Evolutionary conservation across 2,888 invertebrate genomes (phyloP), one percentile per base, ranked within the genome.

Genomic region (Plusia festucae): DNA sequence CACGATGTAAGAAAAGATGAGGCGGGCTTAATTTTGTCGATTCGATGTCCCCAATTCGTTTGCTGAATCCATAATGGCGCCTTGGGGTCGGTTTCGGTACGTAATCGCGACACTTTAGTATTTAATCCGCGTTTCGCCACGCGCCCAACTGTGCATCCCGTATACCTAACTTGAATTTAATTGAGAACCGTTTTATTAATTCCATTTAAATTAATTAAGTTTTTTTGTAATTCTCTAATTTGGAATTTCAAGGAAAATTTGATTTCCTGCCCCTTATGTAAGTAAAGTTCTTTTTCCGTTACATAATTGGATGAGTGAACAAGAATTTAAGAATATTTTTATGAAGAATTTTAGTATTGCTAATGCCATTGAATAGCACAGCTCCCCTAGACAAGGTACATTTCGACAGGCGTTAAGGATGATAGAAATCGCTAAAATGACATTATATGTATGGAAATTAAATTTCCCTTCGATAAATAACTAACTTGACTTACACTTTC

Each of bases 11-110:
- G 91, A 90, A 91, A 91, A 91, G 91, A 93, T 90, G 92, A 92
- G 91, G 88, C 89, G 85, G 86, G 91, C 89, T 89, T 92, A 93
- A 93, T 94, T 94, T 91, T 89, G 90, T 90, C 93, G 93, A 93
- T 92, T 91, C 93, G 90, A 91, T 93, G 93, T 93, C 91, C 92
- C 89, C 90, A 89, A 91, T 93, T 91, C 94, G 93, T 92, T 92
- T 86, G 87, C 88, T 91, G 94, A 94, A 94, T 94, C 86, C 93
- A 85, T 93, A 94, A 93, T 92, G 87, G 87, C 86, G 89, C 86
- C 88, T 84, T 82, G 85, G 90, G 91, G 90, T 86, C 88, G 89
- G 82, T 83, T 84, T 79, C 82, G 84, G 83, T 85, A 85, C 85
- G 88, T 90, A 91, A 91, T 90, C 89, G 87, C 82, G 84, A 84